phyloP scores from a whole-genome alignment of 2,888 invertebrate species.

The Drosophila borborema region DNA sequence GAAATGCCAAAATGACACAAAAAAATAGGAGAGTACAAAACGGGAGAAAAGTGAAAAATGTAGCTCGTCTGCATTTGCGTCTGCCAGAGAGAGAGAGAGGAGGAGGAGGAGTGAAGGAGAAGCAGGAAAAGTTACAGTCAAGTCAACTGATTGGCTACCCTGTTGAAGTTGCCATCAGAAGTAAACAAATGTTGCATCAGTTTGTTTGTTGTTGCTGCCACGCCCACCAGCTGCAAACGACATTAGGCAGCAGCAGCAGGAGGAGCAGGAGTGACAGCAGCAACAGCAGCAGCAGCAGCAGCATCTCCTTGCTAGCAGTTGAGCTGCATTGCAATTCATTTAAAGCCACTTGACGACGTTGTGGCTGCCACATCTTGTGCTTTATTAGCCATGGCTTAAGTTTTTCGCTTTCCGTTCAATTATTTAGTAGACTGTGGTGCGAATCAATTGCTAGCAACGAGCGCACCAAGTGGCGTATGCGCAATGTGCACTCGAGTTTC shows the following conservation, averaged over 20 bases:
- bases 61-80: conserved; percentile 58
- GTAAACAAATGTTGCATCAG: conserved; percentile 68
- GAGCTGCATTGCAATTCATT: conserved; percentile 54
- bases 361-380: conserved; percentile 34
- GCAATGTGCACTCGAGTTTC: conserved; percentile 12
- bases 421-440: conserved; percentile 22
- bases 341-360: conserved; percentile 52
- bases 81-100: conserved; percentile 15
- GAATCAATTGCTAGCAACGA: conserved; percentile 17
- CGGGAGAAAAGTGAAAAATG: conserved; percentile 68
- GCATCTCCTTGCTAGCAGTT: conserved; percentile 30
- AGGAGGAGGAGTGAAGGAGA: background rate
- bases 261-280: conserved; percentile 21
- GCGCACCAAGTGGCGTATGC: conserved; percentile 27
- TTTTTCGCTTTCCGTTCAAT: conserved; percentile 18
- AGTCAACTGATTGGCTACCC: conserved; percentile 67
- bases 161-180: conserved; percentile 59
- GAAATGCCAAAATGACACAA: conserved; percentile 56
- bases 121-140: conserved; percentile 22
- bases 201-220: conserved; percentile 17
- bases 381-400: conserved; percentile 32
- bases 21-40: conserved; percentile 18
- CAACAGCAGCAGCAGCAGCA: conserved; percentile 35
- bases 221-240: conserved; percentile 33
- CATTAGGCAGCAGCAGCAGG: conserved; percentile 33